Base-by-base conservation (phyloP, 1,140 invertebrate species). In the Rhagoletis zephyria region DNA sequence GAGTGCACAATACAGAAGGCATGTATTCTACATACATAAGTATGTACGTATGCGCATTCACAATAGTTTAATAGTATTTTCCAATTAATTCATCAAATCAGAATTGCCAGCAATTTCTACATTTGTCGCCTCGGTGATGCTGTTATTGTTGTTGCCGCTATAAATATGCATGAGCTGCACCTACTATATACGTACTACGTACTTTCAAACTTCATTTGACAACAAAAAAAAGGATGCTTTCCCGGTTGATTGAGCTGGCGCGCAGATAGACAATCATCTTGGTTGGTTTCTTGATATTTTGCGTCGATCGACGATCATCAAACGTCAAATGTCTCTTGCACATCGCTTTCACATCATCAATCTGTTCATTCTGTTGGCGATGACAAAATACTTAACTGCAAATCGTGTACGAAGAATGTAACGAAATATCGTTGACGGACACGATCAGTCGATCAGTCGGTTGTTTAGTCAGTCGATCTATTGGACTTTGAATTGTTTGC, bases 311-410 rank as follows among this genome's bases (percentile, higher is more conserved):
- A 3, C 74, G 48, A 56, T 81, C 74, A n/a, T 81, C 74, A 81
- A 45, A 51, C 70, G 70, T 16, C 70, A 74, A 81, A 81, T 81
- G 74, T 81, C 74, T 10, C 74, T 45, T 56, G 16, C 16, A n/a
- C 74, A 30, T 81, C n/a, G 74, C 45, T 56, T 81, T 56, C 74
- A 81, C 74, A 81, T 81, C 74, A 19, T 56, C 74, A 81, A 81
- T 81, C 74, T 81, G 74, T 81, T 81, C 45, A 59, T 81, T 45
- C 19, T 59, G 74, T 81, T 81, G n/a, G 7, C 74, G 9, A 81
- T 81, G 74, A 81, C 74, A 81, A 81, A 81, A 81, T 81, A 81
- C 48, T 81, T 81, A 30, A 81, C 48, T 81, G 74, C 74, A n/a
- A 56, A 48, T 81, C 74, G 48, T 81, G 51, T 81, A 81, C 48